Evolutionary conservation across 2,113 vertebrate species (phyloP).

Genomic region (Dermatemys mawii): DNA sequence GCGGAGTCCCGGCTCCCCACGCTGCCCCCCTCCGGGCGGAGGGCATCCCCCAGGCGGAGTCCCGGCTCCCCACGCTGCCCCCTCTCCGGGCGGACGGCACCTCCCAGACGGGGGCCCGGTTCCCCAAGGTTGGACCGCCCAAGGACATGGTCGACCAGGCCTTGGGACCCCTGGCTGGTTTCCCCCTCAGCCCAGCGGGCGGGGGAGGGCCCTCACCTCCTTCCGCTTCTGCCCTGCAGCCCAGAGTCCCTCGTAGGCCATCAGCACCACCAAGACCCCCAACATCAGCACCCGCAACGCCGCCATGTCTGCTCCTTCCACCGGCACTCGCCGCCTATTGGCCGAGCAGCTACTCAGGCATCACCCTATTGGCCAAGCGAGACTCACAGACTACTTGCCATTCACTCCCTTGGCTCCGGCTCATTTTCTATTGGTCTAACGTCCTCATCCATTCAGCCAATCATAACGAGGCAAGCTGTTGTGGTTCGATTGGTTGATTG

Average conservation of each 20-base stretch:
- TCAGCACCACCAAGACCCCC: conserved; percentile 29
- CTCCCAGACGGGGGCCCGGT: too few species aligned
- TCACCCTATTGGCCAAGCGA: accelerated
- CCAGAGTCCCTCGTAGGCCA: conserved; percentile 16
- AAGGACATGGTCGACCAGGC: too few species aligned
- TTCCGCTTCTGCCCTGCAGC: conserved; percentile 84
- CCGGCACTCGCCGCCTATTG: neutral
- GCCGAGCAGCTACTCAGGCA: accelerated
- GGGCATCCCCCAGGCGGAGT: too few species aligned
- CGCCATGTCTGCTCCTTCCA: conserved; percentile 19
- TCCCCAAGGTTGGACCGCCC: too few species aligned
- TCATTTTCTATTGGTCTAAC: neutral
- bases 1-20: too few species aligned
- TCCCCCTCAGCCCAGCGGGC: neutral
- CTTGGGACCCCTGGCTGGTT: accelerated
- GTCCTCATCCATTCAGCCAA: neutral
- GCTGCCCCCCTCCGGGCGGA: neutral
- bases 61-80: too few species aligned
- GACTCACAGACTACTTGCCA: neutral
- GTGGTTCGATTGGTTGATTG: neutral
- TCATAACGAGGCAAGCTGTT: conserved; percentile 17
- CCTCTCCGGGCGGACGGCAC: neutral
- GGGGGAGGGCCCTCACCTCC: conserved; percentile 74
- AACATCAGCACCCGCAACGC: neutral
- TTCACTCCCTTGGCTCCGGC: accelerated